Percentiles rank a stretch among this genome's conserved stretches.
Conservation (phyloP, 2,113 vertebrate genomes). For the Amblyopsis rosae region DNA sequence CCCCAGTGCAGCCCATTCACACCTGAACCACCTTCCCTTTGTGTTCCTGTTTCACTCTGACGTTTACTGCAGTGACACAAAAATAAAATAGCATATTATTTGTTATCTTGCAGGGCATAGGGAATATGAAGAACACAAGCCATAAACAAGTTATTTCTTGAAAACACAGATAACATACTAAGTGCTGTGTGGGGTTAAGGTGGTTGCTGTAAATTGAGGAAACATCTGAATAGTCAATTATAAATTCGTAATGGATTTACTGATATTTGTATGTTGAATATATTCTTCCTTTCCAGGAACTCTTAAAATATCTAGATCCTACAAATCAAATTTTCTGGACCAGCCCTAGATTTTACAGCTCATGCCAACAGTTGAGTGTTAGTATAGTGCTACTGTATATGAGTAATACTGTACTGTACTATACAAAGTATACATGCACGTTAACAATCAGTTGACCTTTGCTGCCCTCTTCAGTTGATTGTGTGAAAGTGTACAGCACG, state of each 20-base stretch:
- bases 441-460: slow-evolving; percentile 2
- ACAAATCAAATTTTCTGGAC: neutral
- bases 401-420: slow-evolving; percentile 30
- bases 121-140: too few relatives aligned
- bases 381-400: slow-evolving; percentile 33
- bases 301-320: too few relatives aligned
- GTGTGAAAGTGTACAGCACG: neutral
- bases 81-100: too few relatives aligned
- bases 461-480: slow-evolving; percentile 40
- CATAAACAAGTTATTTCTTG: too few relatives aligned
- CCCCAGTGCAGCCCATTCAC: too few relatives aligned
- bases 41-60: too few relatives aligned
- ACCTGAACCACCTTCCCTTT: too few relatives aligned
- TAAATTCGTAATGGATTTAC: neutral
- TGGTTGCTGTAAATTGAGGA: neutral
- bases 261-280: neutral
- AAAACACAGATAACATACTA: too few relatives aligned
- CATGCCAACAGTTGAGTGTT: neutral
- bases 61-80: too few relatives aligned
- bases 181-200: too few relatives aligned
- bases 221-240: neutral
- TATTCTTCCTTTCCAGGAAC: too few relatives aligned
- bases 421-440: fast-evolving
- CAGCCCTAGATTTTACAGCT: neutral
- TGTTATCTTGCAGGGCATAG: too few relatives aligned